Percentiles rank a stretch among this genome's conserved stretches.
Evolutionary conservation across 2,797 vertebrate species (phyloP).

Genomic region (Rhabdophis nuchalis): DNA sequence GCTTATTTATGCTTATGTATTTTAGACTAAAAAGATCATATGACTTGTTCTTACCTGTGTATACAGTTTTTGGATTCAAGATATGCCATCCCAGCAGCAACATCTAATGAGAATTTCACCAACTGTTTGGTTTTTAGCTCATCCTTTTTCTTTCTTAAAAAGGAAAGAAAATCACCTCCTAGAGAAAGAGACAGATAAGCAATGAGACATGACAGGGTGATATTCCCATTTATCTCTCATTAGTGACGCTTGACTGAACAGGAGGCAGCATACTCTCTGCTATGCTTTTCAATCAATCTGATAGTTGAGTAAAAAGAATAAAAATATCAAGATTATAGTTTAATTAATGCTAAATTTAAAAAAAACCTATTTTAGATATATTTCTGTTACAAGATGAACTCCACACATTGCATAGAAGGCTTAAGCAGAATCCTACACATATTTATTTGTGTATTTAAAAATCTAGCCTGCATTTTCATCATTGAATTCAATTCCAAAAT

Average conservation of each 20-base stretch:
- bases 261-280: conserved; percentile 4
- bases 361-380: conserved; percentile 9
- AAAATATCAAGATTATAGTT: neutral
- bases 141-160: conserved; percentile 94
- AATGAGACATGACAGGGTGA: conserved; percentile 40
- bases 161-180: conserved; percentile 97
- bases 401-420: neutral
- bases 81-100: conserved; percentile 91
- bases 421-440: neutral
- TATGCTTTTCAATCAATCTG: neutral
- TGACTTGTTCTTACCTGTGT: conserved; percentile 80
- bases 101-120: conserved; percentile 89
- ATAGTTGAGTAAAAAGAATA: conserved; percentile 22
- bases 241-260: neutral
- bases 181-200: conserved; percentile 53
- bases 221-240: conserved; percentile 12
- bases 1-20: neutral
- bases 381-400: neutral
- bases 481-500: neutral
- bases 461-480: neutral
- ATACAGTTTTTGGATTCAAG: conserved; percentile 96
- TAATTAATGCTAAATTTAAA: neutral
- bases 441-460: neutral
- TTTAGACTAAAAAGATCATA: neutral
- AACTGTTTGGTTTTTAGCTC: conserved; percentile 92